Evolutionary conservation across 2,797 vertebrate genomes (phyloP), one percentile per base, ranked within the genome.

Genomic region (Mus spretus): DNA sequence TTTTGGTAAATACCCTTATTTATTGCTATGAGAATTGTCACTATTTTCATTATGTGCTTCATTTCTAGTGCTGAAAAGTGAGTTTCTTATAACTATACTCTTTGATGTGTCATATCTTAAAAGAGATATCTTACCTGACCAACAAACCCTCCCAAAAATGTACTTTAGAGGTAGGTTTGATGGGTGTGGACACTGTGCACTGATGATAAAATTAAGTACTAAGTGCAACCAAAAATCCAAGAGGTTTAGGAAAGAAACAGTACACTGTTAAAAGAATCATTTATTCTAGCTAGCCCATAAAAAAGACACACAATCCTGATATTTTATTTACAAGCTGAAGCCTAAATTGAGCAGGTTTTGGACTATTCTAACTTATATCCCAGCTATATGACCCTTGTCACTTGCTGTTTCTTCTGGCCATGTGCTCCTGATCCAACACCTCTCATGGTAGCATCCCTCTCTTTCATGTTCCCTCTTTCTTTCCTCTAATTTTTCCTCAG

Each of bases 1-100:
- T 63, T 93, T 77, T 90, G 89, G 28, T 82, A 91, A 81, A 95
- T 78, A 91, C 85, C 19, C 6, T 89, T 53, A 89, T 28, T 90
- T 65, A 82, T 14, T 26, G 28, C 26, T 94, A 83, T 90, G 44
- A 78, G n/a, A 50, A 75, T 59, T 13, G 86, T 87, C 47, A 67
- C 37, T 91, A 55, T 20, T 74, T 86, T 81, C 78, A 72, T 55
- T 74, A 15, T 83, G 28, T 44, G 22, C 86, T 89, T 95, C 57
- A 63, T 78, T 31, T 26, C 31, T 74, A 81, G 72, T 78, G 67
- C 28, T 57, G 57, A 28, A 96, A 90, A 80, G 74, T 92, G 19
- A 57, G 40, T 94, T 92, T 95, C 79, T 79, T 6, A 24, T 47
- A 96, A 57, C 11, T 44, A 20, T 4, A 1, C 1, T 57, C 4